Evolutionary conservation across 2,113 vertebrate genomes (phyloP).

Genomic region (Hylia prasina): DNA sequence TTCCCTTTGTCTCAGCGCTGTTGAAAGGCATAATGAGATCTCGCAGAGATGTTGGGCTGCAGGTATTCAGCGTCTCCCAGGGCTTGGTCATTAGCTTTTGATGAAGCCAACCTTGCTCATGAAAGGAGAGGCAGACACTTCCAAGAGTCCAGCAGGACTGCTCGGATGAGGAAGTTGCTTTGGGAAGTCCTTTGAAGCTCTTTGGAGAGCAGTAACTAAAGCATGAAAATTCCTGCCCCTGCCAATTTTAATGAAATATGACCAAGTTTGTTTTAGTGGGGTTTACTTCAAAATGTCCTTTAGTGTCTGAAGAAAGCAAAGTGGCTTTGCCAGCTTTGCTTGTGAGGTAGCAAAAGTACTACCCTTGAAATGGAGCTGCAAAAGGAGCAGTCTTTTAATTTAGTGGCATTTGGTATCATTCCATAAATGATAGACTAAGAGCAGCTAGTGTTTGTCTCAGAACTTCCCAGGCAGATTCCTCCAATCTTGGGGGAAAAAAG

Average conservation of each 20-base stretch:
- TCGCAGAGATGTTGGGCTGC: background rate
- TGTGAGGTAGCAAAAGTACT: background rate
- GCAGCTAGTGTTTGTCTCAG: background rate
- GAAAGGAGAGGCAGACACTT: constrained; percentile 22
- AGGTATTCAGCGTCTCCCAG: constrained; percentile 16
- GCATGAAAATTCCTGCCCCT: background rate
- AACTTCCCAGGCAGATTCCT: background rate
- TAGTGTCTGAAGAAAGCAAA: background rate
- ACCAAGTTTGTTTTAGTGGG: background rate
- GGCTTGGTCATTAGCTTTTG: constrained; percentile 34
- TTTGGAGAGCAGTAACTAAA: background rate
- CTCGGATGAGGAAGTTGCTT: constrained; percentile 17
- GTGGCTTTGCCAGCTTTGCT: background rate
- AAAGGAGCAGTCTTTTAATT: background rate
- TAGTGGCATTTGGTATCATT: background rate
- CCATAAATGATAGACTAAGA: background rate
- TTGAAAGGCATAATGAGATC: constrained; percentile 44
- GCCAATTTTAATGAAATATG: constrained; percentile 18
- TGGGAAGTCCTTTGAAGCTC: constrained; percentile 3
- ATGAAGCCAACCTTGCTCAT: constrained; percentile 33
- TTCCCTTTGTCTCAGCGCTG: constrained; percentile 31
- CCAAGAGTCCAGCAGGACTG: background rate
- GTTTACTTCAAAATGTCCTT: constrained; percentile 21
- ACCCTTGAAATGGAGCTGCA: background rate
- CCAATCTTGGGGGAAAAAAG: background rate